Percentiles rank a stretch among this genome's conserved stretches.
phyloP scores from a whole-genome alignment of 2,888 invertebrate genomes.

The Meloe dianella region DNA sequence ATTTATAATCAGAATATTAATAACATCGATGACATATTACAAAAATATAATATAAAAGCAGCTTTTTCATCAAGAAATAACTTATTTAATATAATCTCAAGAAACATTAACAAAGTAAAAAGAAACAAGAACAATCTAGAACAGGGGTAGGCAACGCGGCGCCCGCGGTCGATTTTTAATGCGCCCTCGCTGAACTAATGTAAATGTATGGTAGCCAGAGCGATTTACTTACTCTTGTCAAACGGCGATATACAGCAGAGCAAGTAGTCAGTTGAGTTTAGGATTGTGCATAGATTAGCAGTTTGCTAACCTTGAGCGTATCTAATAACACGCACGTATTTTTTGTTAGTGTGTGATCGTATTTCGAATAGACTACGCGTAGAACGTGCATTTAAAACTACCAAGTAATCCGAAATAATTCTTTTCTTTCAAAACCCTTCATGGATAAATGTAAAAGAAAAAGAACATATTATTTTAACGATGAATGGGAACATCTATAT shows the following conservation, averaged over 20 bases:
- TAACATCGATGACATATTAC: too few species aligned
- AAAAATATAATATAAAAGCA: too few species aligned
- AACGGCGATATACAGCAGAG: constrained; percentile 25
- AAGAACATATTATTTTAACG: constrained; percentile 33
- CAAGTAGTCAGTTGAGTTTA: constrained; percentile 26
- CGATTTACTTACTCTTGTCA: constrained; percentile 17
- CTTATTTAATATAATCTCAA: too few species aligned
- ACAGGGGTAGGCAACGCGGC: constrained; percentile 12
- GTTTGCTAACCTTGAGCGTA: constrained; percentile 29
- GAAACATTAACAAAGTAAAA: too few species aligned
- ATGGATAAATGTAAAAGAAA: constrained; percentile 27
- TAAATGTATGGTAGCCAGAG: constrained; percentile 20
- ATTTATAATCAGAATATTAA: too few species aligned
- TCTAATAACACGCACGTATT: constrained; percentile 26
- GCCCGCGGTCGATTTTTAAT: constrained; percentile 23
- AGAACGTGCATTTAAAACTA: constrained; percentile 28
- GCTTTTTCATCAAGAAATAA: too few species aligned
- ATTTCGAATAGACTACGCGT: constrained; percentile 28
- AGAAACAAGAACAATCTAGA: too few species aligned
- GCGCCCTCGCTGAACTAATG: constrained; percentile 23
- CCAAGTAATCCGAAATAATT: constrained; percentile 27
- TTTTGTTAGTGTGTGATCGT: constrained; percentile 28
- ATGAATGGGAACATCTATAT: constrained; percentile 34
- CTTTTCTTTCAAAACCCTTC: constrained; percentile 25
- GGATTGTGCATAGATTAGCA: constrained; percentile 29